phyloP scores from a whole-genome alignment of 2,888 invertebrate species.

The Lycaena phlaeas region DNA sequence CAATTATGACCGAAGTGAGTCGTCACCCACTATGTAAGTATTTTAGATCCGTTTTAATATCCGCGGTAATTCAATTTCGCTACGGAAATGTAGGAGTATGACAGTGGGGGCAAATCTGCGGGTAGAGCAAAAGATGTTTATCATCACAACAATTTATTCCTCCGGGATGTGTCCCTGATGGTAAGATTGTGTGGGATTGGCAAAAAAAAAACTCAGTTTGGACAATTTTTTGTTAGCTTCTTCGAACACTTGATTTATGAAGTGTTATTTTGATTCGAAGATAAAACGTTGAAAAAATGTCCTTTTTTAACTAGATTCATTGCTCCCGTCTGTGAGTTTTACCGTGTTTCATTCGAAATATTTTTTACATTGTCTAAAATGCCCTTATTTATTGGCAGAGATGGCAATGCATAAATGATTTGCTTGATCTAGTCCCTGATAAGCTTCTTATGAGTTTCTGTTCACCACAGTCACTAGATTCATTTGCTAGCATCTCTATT shows the following conservation, averaged over 20 bases:
- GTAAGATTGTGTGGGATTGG: neutral
- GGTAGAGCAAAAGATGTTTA: constrained; percentile 47
- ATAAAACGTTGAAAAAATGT: no score
- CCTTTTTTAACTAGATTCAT: no score
- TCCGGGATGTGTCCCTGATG: constrained; percentile 25
- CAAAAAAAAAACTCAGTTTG: neutral
- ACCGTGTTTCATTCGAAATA: no score
- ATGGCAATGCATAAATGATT: no score
- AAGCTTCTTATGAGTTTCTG: no score
- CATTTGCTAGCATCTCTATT: no score
- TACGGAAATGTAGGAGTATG: constrained; percentile 32
- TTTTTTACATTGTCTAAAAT: no score
- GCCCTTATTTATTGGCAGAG: no score
- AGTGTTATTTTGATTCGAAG: neutral
- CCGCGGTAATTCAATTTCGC: constrained; percentile 39
- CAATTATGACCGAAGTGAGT: neutral
- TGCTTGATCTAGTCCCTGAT: no score
- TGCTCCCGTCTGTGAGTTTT: no score
- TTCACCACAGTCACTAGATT: no score
- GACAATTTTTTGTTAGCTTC: neutral
- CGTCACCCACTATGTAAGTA: constrained; percentile 1
- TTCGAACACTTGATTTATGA: neutral
- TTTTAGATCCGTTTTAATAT: neutral
- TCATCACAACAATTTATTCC: constrained; percentile 47
- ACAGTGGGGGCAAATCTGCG: constrained; percentile 42